These are phyloP conservation scores for Syngnathus acus DNA, from an alignment of 2,797 vertebrate genomes.

Conservation along the genomic window DNA sequence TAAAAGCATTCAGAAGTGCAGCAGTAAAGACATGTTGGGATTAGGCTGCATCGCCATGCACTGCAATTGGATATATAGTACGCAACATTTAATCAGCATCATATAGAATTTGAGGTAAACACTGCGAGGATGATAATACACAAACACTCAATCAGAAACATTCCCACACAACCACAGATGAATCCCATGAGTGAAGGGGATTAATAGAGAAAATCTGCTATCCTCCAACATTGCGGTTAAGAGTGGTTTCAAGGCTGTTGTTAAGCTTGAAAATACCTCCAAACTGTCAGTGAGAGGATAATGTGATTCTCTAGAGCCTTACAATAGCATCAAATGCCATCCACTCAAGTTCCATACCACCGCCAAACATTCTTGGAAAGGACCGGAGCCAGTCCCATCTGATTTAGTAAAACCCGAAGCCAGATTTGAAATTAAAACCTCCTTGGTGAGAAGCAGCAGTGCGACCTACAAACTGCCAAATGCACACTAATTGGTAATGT, in stretches of 20 bases:
- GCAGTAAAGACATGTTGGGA: neutral
- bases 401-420: no score
- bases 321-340: constrained; percentile 12
- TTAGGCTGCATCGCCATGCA: neutral
- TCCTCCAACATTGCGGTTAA: constrained; percentile 22
- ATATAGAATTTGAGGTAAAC: neutral
- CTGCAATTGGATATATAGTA: neutral
- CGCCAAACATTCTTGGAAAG: no score
- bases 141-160: constrained; percentile 30
- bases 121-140: constrained; percentile 21
- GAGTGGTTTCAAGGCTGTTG: constrained; percentile 22
- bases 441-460: no score
- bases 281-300: constrained; percentile 19
- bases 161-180: constrained; percentile 27
- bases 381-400: no score
- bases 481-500: no score
- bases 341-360: no score
- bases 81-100: neutral
- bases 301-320: constrained; percentile 14
- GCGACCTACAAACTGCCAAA: no score
- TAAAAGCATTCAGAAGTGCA: neutral
- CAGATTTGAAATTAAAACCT: no score
- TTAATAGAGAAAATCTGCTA: constrained; percentile 25
- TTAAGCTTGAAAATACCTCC: constrained; percentile 32
- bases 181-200: constrained; percentile 22